phyloP scores from a whole-genome alignment of 2,888 invertebrate species.

The Pterostichus niger region DNA sequence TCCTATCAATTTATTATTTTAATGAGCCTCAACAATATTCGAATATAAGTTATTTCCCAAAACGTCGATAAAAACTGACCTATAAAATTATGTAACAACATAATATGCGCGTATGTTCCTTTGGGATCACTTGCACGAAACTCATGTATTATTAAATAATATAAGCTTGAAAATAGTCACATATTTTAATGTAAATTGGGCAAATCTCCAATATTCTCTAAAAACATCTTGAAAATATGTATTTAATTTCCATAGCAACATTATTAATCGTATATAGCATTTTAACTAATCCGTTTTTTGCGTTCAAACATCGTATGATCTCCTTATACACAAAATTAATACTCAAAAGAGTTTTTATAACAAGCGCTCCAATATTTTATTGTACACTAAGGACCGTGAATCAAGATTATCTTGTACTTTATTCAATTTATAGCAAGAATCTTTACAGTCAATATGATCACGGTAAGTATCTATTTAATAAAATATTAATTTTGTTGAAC shows the following conservation, averaged over 20 bases:
- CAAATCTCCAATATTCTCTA: background rate
- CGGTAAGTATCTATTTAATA: slow-evolving; percentile 37
- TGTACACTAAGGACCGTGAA: slow-evolving; percentile 25
- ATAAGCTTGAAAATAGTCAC: too few species aligned
- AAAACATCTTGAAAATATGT: background rate
- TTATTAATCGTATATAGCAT: background rate
- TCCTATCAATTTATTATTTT: slow-evolving; percentile 25
- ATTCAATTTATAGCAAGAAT: slow-evolving; percentile 20
- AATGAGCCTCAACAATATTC: background rate
- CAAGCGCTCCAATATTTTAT: slow-evolving; percentile 1
- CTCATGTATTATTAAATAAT: background rate
- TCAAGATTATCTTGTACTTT: background rate
- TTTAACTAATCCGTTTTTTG: too few species aligned
- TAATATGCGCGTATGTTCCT: slow-evolving; percentile 13
- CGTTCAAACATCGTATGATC: too few species aligned
- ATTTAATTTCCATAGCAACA: slow-evolving; percentile 6
- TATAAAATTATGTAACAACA: slow-evolving; percentile 21
- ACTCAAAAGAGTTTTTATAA: too few species aligned
- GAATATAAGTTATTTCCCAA: slow-evolving; percentile 15
- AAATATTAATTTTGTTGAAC: slow-evolving; percentile 32
- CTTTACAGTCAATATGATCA: slow-evolving; percentile 7
- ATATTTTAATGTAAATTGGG: background rate
- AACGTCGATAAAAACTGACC: slow-evolving; percentile 41
- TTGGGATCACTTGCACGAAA: slow-evolving; percentile 20
- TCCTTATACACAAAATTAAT: too few species aligned